Conservation (phyloP, 2,797 vertebrate species). For the Myotis myotis region DNA sequence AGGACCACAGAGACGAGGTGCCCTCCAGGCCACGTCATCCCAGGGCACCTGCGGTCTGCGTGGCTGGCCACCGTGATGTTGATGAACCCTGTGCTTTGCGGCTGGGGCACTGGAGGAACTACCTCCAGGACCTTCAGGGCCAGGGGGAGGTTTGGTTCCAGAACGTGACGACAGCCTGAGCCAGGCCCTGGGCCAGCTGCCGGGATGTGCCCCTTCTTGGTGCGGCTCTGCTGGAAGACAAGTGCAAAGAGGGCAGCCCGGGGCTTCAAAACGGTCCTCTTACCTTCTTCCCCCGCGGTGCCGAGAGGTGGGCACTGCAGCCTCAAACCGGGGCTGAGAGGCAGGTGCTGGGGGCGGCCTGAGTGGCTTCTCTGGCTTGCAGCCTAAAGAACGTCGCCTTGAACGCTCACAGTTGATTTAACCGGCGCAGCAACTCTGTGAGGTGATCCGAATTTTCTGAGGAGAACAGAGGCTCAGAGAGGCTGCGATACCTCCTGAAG, state of each 20-base stretch:
- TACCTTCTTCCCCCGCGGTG: not conserved
- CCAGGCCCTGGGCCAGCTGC: not conserved
- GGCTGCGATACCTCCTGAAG: not conserved
- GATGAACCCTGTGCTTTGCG: not conserved
- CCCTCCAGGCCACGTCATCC: rapidly evolving
- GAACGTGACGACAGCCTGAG: rapidly evolving
- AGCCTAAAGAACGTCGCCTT: not conserved
- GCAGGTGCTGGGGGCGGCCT: not conserved
- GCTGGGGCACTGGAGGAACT: not conserved
- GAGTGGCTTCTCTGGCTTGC: not conserved
- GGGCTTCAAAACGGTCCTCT: not conserved
- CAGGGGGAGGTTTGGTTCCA: not conserved
- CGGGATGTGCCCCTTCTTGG: not conserved
- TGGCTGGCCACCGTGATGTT: not conserved
- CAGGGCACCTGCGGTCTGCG: rapidly evolving
- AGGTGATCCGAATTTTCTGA: not conserved
- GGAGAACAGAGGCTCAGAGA: conserved; percentile 13
- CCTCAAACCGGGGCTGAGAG: too few species aligned
- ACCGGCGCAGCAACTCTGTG: not conserved
- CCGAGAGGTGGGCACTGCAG: not conserved
- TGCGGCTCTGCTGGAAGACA: rapidly evolving
- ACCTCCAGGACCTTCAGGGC: not conserved
- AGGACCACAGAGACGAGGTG: not conserved
- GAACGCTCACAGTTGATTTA: not conserved
- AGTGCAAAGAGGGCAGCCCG: not conserved